These are phyloP conservation scores for Trematomus bernacchii DNA, from an alignment of 2,797 vertebrate genomes.

Conservation along the genomic window DNA sequence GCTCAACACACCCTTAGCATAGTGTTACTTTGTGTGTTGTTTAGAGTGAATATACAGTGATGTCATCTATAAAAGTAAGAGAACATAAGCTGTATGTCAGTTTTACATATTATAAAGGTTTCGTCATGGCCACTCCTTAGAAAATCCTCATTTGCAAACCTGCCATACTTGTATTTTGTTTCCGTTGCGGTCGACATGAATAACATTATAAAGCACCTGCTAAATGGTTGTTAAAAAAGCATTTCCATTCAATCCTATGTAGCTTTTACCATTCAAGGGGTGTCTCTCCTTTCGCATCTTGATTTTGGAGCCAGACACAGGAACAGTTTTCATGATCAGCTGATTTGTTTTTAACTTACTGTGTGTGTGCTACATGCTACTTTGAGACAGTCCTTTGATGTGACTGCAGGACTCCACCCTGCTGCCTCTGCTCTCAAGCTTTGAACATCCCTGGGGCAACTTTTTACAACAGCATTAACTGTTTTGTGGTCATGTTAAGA, in stretches of 20 bases:
- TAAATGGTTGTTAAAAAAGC: conserved; percentile 3
- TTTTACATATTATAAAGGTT: not conserved
- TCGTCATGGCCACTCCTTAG: not conserved
- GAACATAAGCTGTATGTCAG: not conserved
- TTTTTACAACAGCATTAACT: conserved; percentile 48
- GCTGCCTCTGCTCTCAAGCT: conserved; percentile 38
- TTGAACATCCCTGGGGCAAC: conserved; percentile 37
- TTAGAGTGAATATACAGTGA: conserved; percentile 13
- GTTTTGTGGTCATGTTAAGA: conserved; percentile 34
- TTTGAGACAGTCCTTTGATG: conserved; percentile 54
- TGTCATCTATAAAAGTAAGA: conserved; percentile 7
- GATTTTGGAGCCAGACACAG: conserved; percentile 8
- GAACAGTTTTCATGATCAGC: conserved; percentile 31
- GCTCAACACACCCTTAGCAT: conserved; percentile 19
- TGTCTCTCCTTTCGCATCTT: not conserved
- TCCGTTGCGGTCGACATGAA: not conserved
- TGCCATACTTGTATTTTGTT: not conserved
- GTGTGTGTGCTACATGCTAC: conserved; percentile 18
- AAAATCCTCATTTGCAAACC: not conserved
- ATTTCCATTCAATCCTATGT: not conserved
- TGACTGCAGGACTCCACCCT: conserved; percentile 60
- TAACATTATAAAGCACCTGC: not conserved
- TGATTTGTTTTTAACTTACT: conserved; percentile 36
- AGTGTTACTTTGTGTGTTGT: conserved; percentile 14
- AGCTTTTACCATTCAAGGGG: not conserved